Base-by-base conservation (phyloP, 2,113 vertebrate genomes). In the Chelonoidis abingdonii region DNA sequence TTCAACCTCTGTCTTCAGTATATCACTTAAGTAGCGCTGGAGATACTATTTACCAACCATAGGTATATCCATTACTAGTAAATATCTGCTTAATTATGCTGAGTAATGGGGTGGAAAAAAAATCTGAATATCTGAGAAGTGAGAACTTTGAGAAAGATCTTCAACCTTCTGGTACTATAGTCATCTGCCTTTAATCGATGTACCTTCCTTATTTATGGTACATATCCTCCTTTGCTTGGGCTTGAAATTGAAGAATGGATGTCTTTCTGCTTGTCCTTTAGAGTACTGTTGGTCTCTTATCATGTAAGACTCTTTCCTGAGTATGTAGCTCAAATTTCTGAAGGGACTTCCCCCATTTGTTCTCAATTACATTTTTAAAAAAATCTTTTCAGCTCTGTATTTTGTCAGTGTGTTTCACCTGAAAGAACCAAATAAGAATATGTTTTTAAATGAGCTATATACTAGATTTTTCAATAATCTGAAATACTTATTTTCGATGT, bases 381-480 rank as follows among this genome's bases (percentile, higher is more conserved):
- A 93, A 93, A 81, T 94, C 94, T 92, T 83, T 49, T 94, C 93
- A 91, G 92, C 86, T 94, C 69, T 83, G n/a, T 89, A 87, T 90
- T 97, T 79, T 94, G 25, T 96, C 87, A 69, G 89, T 65, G 85
- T 88, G 78, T 91, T 95, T 88, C 93, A 78, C 85, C 80, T 91
- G 91, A 94, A 94, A 75, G 94, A 14, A 91, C 57, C 94, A 94
- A 95, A 78, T 17, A 87, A 89, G 93, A 96, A 88, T 91, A 90
- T 84, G 56, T 91, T 97, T 91, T 94, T 83, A 95, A 94, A 89
- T 95, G 76, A 80, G 84, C 84, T 82, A 31, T 78, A 53, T 85
- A 86, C 94, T 88, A 90, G 88, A 83, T 96, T 97, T 97, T 97
- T 87, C 88, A 95, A 93, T 97, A 97, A 93, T 95, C 95, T 94